Evolutionary conservation across 2,888 invertebrate species (phyloP), one percentile per base, ranked within the genome.

Genomic region (Caenorhabditis sulstoni): DNA sequence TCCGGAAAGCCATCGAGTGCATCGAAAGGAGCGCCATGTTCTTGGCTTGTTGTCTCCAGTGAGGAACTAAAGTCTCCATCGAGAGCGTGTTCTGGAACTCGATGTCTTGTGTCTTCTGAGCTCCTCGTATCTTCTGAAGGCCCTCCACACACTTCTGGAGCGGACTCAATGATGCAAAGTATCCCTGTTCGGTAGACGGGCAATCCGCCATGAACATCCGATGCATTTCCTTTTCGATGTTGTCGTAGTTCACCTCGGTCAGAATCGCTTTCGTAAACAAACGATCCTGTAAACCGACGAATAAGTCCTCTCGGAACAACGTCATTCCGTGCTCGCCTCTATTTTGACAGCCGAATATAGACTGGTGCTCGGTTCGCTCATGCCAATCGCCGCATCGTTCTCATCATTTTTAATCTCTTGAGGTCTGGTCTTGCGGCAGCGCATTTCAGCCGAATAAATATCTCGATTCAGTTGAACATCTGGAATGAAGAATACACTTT

Each of bases 381-480:
- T 7, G 29, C 29, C 7, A 7, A 29, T 29, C 29, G 7, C 61
- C 5, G 45, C 22, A 35, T 67, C 58, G 23, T 57, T 70, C 37
- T 76, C 68, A 8, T 68, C 64, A 20, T 50, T 49, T 37, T 61
- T 55, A 50, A 62, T 41, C 29, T 68, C 53, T n/a, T 55, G 50
- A n/a, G 58, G 29, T 49, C 58, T 65, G 41, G 65, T 16, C 41
- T 59, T 66, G 29, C 47, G 44, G 18, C 18, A 45, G 12, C 66
- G 65, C 2, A 66, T 11, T 3, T 74, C 74, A 5, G 41, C 39
- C 4, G 65, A 44, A 47, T 77, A 75, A 37, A 73, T 53, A 52
- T 81, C 81, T 18, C 81, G 76, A 59, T 81, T 81, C 76, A 71
- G 77, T 61, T 81, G 81, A 12, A 81, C 81, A 62, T 81, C 81